Base-by-base conservation (phyloP, 1,140 invertebrate species). In the Bicyclus anynana region DNA sequence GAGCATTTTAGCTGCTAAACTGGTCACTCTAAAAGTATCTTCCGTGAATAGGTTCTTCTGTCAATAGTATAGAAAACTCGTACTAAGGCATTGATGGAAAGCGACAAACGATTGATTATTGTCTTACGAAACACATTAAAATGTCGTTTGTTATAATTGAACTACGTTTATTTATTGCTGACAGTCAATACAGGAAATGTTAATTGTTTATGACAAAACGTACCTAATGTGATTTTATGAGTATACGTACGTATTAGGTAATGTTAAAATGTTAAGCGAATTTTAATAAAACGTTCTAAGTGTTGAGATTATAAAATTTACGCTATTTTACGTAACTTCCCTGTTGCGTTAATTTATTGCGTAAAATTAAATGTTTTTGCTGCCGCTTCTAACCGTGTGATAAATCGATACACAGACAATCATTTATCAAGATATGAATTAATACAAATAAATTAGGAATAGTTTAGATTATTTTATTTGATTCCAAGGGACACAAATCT, bases 81-180 rank as follows among this genome's bases (percentile, higher is more conserved):
- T n/a, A n/a, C n/a, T n/a, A n/a, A n/a, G n/a, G n/a, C n/a, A n/a
- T 23, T 7, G 40, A 59, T 58, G 52, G 54, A 65, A 65, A 65
- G 53, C 52, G 50, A 46, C 54, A 23, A 49, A 60, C 47, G 40
- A 60, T 54, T 26, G 59, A 46, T 52, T 51, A 52, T 51, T 20
- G 44, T 40, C 21, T 53, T 40, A 42, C 20, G 23, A 52, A 40
- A 52, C 20, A 21, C 37, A 52, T 52, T 40, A 40, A 40, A 38
- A 35, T 16, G 21, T 52, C 37, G 18, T 52, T 52, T 40, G 27
- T 38, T 40, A 40, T 26, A 26, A 52, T 38, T 40, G 40, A 52
- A 26, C 14, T 23, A 21, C 13, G 14, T 14, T 33, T 33, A 16
- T 52, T 52, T 38, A 23, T 23, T 29, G n/a, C 35, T 13, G 16